phyloP scores from a whole-genome alignment of 2,113 vertebrate genomes.

The Pluvialis apricaria region DNA sequence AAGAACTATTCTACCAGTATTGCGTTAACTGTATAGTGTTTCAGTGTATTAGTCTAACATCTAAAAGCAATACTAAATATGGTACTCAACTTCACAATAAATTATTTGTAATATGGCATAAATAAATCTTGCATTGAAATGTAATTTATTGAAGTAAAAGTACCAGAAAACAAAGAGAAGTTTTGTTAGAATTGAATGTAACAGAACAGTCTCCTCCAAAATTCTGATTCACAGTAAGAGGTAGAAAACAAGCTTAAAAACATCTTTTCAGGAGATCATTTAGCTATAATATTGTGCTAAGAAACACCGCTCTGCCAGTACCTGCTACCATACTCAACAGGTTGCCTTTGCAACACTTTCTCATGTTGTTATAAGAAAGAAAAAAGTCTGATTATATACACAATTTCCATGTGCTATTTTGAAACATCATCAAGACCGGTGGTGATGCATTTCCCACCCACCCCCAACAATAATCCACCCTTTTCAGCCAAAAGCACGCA shows the following conservation, averaged over 20 bases:
- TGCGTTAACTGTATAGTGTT: neutral
- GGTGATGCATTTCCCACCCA: neutral
- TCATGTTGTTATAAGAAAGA: neutral
- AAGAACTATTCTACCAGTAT: neutral
- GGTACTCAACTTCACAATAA: neutral
- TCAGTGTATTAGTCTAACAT: neutral
- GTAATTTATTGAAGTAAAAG: neutral
- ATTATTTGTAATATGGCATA: neutral
- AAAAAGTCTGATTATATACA: neutral
- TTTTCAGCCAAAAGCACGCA: neutral
- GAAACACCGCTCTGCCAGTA: neutral
- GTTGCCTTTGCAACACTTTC: neutral
- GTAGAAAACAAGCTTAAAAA: neutral
- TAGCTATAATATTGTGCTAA: neutral
- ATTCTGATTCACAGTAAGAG: neutral
- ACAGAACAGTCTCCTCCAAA: neutral
- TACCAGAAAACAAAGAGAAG: neutral
- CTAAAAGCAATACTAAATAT: neutral
- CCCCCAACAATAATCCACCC: neutral
- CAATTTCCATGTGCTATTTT: neutral
- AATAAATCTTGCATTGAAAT: neutral
- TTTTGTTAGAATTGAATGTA: neutral
- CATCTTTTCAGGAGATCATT: neutral
- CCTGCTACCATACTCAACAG: neutral
- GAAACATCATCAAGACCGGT: neutral